Evolutionary conservation across 35 echinoderm and acorn worm genomes (phyloP).

Genomic region (Lytechinus variegatus): DNA sequence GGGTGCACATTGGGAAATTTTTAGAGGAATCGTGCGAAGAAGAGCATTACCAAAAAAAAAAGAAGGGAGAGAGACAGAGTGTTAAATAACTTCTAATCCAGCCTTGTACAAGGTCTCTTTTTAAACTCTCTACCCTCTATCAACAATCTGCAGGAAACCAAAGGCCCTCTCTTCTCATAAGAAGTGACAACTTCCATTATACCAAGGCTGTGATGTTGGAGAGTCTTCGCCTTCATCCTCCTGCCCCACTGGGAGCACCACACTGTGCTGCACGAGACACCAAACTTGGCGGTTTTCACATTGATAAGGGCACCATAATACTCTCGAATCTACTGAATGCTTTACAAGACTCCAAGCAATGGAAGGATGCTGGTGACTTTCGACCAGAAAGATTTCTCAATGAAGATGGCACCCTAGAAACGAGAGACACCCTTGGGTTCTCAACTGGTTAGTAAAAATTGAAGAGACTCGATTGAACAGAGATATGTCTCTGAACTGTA

Average conservation of each 20-base stretch:
- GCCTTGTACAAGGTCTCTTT: not conserved
- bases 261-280: constrained; percentile 38
- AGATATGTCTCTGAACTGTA: too few species aligned
- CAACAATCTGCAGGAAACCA: constrained; percentile 15
- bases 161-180: not conserved
- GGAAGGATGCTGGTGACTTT: constrained; percentile 46
- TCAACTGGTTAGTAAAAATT: constrained; percentile 14
- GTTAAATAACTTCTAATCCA: not conserved
- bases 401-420: constrained; percentile 6
- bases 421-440: constrained; percentile 13
- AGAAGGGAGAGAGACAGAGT: too few species aligned
- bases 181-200: constrained; percentile 15
- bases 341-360: constrained; percentile 8
- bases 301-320: constrained; percentile 26
- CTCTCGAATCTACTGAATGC: constrained; percentile 1
- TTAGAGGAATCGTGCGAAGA: too few species aligned
- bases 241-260: constrained; percentile 31
- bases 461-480: not conserved
- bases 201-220: constrained; percentile 55
- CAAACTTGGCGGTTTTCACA: constrained; percentile 38
- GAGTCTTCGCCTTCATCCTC: constrained; percentile 41
- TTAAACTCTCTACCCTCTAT: not conserved
- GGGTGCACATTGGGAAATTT: too few species aligned
- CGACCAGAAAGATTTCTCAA: constrained; percentile 46
- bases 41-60: too few species aligned